phyloP scores from a whole-genome alignment of 2,797 vertebrate genomes.

The Sciurus vulgaris region DNA sequence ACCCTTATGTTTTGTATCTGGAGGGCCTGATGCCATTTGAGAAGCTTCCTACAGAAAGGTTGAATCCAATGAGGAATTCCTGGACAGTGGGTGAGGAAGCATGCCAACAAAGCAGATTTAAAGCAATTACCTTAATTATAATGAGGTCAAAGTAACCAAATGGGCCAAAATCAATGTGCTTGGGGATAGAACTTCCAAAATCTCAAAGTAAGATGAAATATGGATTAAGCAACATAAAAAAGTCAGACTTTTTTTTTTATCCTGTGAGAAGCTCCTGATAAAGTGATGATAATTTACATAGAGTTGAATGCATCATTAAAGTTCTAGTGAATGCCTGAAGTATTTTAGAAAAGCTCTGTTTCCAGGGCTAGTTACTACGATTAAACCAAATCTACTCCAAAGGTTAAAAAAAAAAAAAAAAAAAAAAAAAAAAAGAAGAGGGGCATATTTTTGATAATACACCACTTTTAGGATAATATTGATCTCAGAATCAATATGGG shows the following conservation, averaged over 20 bases:
- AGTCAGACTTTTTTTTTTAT: conserved; percentile 19
- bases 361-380: neutral
- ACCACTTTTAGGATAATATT: neutral
- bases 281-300: neutral
- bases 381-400: neutral
- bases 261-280: conserved; percentile 7
- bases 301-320: neutral
- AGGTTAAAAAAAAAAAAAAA: neutral
- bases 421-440: neutral
- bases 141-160: conserved; percentile 19
- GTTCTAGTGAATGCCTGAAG: neutral
- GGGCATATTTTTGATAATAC: neutral
- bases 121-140: neutral
- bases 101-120: conserved; percentile 1
- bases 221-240: neutral
- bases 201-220: conserved; percentile 9
- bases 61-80: conserved; percentile 6
- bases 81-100: neutral
- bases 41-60: neutral
- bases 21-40: neutral
- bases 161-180: neutral
- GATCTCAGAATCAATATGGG: neutral
- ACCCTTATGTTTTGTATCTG: neutral
- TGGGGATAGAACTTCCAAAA: conserved; percentile 10
- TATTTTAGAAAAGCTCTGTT: conserved; percentile 4